phyloP scores from a whole-genome alignment of 2,113 vertebrate species.

The Podocnemis expansa region DNA sequence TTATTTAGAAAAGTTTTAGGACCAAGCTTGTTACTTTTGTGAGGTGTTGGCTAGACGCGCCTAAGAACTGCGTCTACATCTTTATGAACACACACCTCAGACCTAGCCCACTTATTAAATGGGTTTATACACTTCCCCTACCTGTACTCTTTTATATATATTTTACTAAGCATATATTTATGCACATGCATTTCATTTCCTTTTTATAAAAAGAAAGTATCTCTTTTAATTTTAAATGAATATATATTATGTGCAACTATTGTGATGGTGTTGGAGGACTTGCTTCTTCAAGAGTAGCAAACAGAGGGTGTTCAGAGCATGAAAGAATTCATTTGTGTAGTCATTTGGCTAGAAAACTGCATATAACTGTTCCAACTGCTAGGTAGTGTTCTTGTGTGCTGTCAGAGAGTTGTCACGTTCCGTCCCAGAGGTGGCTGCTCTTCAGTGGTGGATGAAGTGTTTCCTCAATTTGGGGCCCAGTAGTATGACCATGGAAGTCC shows the following conservation, averaged over 20 bases:
- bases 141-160: not conserved
- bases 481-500: not conserved
- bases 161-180: fast-evolving
- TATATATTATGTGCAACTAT: not conserved
- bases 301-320: not conserved
- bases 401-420: not conserved
- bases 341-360: not conserved
- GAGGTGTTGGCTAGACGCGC: not conserved
- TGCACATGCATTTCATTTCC: not conserved
- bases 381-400: not conserved
- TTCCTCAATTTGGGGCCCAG: not conserved
- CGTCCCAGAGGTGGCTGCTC: not conserved
- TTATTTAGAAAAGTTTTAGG: not conserved
- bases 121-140: not conserved
- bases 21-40: too few species aligned
- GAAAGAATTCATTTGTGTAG: not conserved
- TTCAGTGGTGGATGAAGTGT: not conserved
- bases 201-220: not conserved
- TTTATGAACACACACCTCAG: not conserved
- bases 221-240: not conserved
- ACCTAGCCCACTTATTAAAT: not conserved
- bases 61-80: not conserved
- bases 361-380: not conserved
- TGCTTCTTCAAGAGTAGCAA: not conserved
- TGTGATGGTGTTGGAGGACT: not conserved